Evolutionary conservation across 2,888 invertebrate genomes (phyloP), one percentile per base, ranked within the genome.

Genomic region (Cepaea hortensis): DNA sequence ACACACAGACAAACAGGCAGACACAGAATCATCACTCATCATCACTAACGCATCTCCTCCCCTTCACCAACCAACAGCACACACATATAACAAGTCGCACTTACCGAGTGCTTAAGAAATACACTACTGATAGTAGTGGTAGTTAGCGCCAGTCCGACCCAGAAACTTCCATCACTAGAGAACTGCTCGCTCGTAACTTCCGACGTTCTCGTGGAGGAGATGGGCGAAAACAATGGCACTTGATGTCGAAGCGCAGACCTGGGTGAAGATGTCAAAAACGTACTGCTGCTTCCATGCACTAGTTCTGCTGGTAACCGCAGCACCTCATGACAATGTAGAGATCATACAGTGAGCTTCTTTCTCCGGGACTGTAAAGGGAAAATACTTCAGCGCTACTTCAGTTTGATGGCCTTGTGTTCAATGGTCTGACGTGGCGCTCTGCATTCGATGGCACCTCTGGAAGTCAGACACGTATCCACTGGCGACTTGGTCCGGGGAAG

Each of bases 111-210:
- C 62, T 79, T 61, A 79, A 61, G 61, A 18, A 79, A 79, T 23
- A 15, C 62, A 35, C 61, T 46, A 20, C 79, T 62, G 62, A 62
- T 18, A 23, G 79, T 55, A 2, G 79, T 79, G 61, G 79, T 62
- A 61, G 79, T 79, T 79, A 79, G 35, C 62, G 79, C 79, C 79
- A 79, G 79, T 46, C 35, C 79, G 62, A 79, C 62, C 79, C 79
- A 62, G 79, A 79, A 61, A 62, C 1, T 61, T 23, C 46, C 79
- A 79, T 79, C 62, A 62, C 79, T 79, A 7, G 79, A 62, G 62
- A 79, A 46, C 62, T 79, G 62, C 62, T 79, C 62, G 62, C 35
- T 62, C 62, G 35, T 79, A 35, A 62, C 79, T 13, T 61, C 18
- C 79, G 79, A 79, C 79, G 79, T 79, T 79, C 79, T 79, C 79